phyloP scores from a whole-genome alignment of 2,113 vertebrate genomes.

The Pituophis catenifer region DNA sequence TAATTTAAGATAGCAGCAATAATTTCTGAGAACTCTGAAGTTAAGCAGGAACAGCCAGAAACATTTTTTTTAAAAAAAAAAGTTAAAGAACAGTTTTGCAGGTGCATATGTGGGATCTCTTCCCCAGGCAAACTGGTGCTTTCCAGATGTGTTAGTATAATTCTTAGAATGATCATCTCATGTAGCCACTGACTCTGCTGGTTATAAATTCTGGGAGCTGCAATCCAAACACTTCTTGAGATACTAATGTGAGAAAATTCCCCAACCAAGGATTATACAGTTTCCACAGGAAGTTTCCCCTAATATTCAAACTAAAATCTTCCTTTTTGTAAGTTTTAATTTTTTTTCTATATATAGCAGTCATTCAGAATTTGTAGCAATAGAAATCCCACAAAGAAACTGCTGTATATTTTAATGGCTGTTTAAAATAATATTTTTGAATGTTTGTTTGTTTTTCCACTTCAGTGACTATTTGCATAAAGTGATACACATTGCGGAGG shows the following conservation, averaged over 20 bases:
- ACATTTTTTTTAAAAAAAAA: background rate
- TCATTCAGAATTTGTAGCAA: background rate
- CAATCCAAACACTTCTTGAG: background rate
- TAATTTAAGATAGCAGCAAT: background rate
- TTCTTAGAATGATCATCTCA: background rate
- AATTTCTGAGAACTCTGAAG: background rate
- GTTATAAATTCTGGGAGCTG: background rate
- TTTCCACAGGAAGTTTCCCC: background rate
- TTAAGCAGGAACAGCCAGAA: background rate
- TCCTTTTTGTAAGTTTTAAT: background rate
- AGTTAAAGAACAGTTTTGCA: background rate
- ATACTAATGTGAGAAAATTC: background rate
- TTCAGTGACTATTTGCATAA: background rate
- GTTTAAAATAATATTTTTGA: conserved; percentile 12
- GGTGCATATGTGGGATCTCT: background rate
- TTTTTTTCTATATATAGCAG: background rate
- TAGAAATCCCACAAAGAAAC: background rate
- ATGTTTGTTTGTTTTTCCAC: background rate
- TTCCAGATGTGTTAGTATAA: background rate
- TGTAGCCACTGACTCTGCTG: background rate
- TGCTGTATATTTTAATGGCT: background rate
- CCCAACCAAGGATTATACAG: background rate
- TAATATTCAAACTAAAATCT: background rate
- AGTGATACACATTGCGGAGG: background rate
- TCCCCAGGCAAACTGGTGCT: background rate